These are phyloP conservation scores for Sitobion miscanthi DNA, from an alignment of 1,140 invertebrate genomes.

Conservation along the genomic window DNA sequence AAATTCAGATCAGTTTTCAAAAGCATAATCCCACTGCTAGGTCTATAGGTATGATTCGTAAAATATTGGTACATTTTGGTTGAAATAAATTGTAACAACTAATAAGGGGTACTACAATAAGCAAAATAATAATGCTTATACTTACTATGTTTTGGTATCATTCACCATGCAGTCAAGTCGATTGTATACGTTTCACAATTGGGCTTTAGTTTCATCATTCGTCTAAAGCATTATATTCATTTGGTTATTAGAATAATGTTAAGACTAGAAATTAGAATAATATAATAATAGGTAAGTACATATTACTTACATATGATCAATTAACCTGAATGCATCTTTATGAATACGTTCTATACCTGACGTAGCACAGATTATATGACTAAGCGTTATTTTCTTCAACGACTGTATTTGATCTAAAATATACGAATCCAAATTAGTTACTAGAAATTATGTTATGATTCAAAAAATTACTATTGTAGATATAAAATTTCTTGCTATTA, in stretches of 20 bases:
- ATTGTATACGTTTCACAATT: background rate
- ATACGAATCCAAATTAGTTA: background rate
- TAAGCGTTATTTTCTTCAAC: constrained; percentile 21
- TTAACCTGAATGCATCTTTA: background rate
- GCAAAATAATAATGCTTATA: background rate
- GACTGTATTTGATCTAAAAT: constrained; percentile 23
- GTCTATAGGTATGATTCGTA: background rate
- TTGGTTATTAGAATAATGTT: background rate
- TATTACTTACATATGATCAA: constrained; percentile 36
- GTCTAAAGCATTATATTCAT: background rate
- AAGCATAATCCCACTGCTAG: background rate
- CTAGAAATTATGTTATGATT: background rate
- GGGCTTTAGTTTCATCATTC: background rate
- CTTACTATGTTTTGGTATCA: background rate
- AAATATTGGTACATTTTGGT: background rate
- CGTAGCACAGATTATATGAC: constrained; percentile 35
- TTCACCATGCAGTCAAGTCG: background rate
- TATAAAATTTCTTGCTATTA: too few species aligned
- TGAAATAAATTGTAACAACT: background rate
- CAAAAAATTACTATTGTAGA: background rate
- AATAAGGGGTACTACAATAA: background rate
- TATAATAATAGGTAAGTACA: background rate
- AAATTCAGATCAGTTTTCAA: background rate
- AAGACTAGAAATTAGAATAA: background rate
- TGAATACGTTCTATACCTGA: background rate